These are phyloP conservation scores for Plumapathes pennacea DNA, from an alignment of 92 coral and sea anemone genomes.

Conservation along the genomic window DNA sequence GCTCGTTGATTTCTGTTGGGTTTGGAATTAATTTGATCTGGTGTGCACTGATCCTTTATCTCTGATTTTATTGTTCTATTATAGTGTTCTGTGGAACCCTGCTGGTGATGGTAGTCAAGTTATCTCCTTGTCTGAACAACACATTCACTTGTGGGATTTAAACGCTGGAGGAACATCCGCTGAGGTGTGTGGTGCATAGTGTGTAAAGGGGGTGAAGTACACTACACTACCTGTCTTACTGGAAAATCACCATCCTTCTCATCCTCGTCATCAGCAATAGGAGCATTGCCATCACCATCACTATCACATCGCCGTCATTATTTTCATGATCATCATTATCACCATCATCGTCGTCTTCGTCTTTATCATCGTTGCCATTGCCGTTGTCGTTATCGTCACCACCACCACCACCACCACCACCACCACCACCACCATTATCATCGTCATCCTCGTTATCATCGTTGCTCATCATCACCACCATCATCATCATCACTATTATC, in stretches of 20 bases:
- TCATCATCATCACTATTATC: background rate
- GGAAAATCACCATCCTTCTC: background rate
- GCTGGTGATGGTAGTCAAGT: conserved; percentile 95
- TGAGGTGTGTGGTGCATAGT: conserved; percentile 79
- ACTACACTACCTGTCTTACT: no score
- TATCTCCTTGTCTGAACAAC: conserved; percentile 90
- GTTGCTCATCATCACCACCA: background rate
- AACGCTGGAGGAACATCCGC: conserved; percentile 60
- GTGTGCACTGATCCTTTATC: background rate
- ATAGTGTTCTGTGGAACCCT: conserved; percentile 94
- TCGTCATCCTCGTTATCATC: background rate
- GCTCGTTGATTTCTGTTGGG: no score
- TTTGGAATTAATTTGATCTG: no score
- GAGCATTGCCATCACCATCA: background rate
- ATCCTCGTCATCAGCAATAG: background rate
- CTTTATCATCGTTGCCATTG: background rate
- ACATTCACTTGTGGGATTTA: conserved; percentile 84
- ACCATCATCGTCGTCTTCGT: background rate
- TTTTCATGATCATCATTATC: background rate
- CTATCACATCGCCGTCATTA: background rate
- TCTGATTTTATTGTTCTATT: background rate
- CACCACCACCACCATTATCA: background rate
- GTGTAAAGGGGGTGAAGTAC: no score
- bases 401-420: background rate
- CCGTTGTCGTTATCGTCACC: background rate